Conservation (phyloP, 2,113 vertebrate genomes). For the Ciconia stormi region DNA sequence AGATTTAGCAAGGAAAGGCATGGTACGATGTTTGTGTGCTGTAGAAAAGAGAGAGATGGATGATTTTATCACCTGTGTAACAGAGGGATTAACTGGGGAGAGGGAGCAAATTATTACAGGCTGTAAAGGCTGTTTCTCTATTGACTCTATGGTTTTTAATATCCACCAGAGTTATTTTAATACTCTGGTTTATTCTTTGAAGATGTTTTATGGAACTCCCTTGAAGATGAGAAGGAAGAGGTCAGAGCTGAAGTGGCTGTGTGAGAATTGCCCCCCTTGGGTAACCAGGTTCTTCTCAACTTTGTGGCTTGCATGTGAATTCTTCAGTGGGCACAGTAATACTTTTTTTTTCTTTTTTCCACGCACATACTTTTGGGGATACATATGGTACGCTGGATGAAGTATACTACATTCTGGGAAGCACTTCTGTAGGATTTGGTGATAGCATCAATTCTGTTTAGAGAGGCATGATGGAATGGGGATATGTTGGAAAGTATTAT, state of each 20-base stretch:
- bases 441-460: neutral
- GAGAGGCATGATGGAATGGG: neutral
- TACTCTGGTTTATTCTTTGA: neutral
- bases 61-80: neutral
- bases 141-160: neutral
- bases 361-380: accelerated
- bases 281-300: neutral
- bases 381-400: accelerated
- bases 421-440: neutral
- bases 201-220: neutral
- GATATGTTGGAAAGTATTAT: neutral
- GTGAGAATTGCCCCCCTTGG: neutral
- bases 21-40: neutral
- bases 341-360: neutral
- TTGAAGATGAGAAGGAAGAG: neutral
- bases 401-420: neutral
- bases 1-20: neutral
- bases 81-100: neutral
- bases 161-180: neutral
- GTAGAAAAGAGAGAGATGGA: neutral
- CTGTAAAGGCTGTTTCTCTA: neutral
- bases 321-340: neutral
- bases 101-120: neutral
- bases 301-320: neutral
- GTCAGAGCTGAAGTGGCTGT: neutral